Evolutionary conservation across 2,888 invertebrate genomes (phyloP).

Genomic region (Calameuta pallipes): DNA sequence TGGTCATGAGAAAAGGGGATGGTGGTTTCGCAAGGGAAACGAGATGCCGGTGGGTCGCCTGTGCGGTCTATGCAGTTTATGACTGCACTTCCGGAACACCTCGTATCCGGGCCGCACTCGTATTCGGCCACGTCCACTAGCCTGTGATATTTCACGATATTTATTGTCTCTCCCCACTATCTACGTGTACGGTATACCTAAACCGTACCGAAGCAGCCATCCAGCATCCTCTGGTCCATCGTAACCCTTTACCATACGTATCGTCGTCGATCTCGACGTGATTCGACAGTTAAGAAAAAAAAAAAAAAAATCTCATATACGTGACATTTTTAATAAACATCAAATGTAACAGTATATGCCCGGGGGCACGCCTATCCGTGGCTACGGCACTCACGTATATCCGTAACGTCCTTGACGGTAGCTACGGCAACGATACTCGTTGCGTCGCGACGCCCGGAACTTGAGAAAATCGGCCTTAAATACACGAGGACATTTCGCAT

Average conservation of each 20-base stretch:
- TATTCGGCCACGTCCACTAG: slow-evolving; percentile 22
- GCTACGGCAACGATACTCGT: neutral
- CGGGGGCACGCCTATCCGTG: neutral
- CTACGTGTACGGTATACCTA: neutral
- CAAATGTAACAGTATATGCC: neutral
- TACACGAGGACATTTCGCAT: neutral
- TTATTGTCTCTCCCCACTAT: slow-evolving; percentile 23
- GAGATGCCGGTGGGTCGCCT: neutral
- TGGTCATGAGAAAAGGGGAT: neutral
- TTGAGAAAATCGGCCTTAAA: slow-evolving; percentile 7
- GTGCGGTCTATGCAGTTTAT: slow-evolving; percentile 27
- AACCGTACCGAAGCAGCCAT: neutral
- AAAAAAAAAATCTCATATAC: neutral
- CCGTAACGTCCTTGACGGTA: neutral
- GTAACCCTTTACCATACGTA: neutral
- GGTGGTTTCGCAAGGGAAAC: neutral
- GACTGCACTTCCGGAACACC: slow-evolving; percentile 31
- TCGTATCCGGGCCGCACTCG: slow-evolving; percentile 12
- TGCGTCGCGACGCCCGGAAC: slow-evolving; percentile 13
- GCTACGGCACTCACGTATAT: neutral
- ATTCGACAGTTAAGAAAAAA: neutral
- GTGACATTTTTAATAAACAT: neutral
- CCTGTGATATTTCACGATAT: slow-evolving; percentile 30
- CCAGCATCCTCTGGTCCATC: neutral
- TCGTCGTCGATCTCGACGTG: neutral